These are phyloP conservation scores for Asbolus verrucosus DNA, from an alignment of 1,140 invertebrate genomes.

Conservation along the genomic window DNA sequence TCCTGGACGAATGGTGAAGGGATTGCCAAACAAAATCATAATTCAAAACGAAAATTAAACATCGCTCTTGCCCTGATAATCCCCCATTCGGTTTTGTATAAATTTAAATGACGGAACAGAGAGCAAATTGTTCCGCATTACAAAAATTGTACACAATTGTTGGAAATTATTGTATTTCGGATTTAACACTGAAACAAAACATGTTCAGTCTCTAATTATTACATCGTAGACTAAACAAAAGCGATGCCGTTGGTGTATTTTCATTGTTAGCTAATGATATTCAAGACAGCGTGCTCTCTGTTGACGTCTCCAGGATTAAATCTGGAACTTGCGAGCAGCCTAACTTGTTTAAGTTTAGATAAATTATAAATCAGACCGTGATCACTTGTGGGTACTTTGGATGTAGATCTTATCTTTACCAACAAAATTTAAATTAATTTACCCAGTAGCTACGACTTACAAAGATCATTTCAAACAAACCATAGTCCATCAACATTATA, in stretches of 20 bases:
- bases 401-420: constrained; percentile 46
- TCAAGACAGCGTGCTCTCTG: constrained; percentile 42
- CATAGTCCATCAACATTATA: constrained; percentile 31
- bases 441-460: constrained; percentile 33
- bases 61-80: constrained; percentile 19
- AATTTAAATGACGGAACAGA: constrained; percentile 9
- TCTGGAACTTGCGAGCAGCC: constrained; percentile 39
- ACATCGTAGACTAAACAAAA: constrained; percentile 24
- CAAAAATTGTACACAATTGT: constrained; percentile 10
- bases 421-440: constrained; percentile 48
- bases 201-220: constrained; percentile 27
- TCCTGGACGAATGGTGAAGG: neutral
- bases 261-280: constrained; percentile 45
- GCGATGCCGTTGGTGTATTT: constrained; percentile 28
- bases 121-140: neutral
- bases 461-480: constrained; percentile 32
- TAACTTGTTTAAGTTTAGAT: constrained; percentile 51
- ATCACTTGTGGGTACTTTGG: constrained; percentile 47
- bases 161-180: neutral
- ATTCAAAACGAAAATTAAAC: constrained; percentile 25
- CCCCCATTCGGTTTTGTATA: neutral
- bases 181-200: constrained; percentile 22
- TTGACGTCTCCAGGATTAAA: constrained; percentile 44
- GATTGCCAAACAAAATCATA: neutral
- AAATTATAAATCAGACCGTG: constrained; percentile 51